These are phyloP conservation scores for Pipa parva DNA, from an alignment of 2,113 vertebrate genomes.

Conservation along the genomic window DNA sequence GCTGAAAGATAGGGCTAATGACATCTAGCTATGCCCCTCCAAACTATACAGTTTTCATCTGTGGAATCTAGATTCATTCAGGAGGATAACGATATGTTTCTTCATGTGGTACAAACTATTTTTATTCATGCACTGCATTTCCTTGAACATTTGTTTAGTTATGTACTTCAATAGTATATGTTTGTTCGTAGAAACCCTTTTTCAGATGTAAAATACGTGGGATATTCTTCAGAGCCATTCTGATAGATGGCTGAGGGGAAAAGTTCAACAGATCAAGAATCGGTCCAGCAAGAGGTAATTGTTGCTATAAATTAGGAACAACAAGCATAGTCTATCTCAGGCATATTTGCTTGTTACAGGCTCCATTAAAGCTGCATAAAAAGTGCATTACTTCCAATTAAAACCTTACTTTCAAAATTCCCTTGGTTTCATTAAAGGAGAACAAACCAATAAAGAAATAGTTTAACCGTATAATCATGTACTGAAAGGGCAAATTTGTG, in stretches of 20 bases:
- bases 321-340: neutral
- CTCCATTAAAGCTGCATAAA: neutral
- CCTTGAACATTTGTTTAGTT: too few species aligned
- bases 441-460: neutral
- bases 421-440: neutral
- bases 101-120: too few species aligned
- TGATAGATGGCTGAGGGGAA: conserved; percentile 10
- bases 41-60: too few species aligned
- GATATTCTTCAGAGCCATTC: neutral
- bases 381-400: neutral
- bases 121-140: too few species aligned
- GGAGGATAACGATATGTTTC: too few species aligned
- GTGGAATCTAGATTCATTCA: too few species aligned
- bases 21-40: too few species aligned
- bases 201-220: neutral
- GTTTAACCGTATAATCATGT: neutral
- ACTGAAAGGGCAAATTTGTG: neutral
- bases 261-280: conserved; percentile 5
- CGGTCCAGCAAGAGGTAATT: neutral
- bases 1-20: too few species aligned
- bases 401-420: neutral
- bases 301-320: neutral
- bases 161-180: too few species aligned
- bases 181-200: neutral
- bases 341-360: neutral